Evolutionary conservation across 2,888 invertebrate genomes (phyloP).

Genomic region (Drosophila robusta): DNA sequence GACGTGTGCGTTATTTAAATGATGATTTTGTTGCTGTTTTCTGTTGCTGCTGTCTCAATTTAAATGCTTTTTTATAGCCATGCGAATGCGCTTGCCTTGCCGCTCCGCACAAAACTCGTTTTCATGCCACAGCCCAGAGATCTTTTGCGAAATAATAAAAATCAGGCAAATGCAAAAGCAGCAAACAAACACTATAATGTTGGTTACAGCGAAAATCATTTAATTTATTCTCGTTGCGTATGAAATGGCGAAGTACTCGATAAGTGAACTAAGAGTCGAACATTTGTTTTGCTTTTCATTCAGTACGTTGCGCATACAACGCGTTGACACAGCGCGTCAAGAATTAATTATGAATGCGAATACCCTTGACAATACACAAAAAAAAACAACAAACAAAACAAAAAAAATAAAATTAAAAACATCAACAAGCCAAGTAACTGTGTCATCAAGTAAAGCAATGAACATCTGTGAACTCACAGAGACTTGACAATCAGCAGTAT

Average conservation of each 20-base stretch:
- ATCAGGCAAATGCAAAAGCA: constrained; percentile 14
- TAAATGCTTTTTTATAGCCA: constrained; percentile 63
- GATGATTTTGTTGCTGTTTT: constrained; percentile 63
- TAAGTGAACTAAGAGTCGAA: constrained; percentile 32
- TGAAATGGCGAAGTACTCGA: constrained; percentile 36
- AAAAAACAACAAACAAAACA: background rate
- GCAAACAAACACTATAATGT: constrained; percentile 35
- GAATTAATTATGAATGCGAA: constrained; percentile 51
- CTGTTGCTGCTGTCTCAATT: constrained; percentile 63
- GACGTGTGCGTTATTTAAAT: constrained; percentile 79
- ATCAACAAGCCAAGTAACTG: constrained; percentile 10
- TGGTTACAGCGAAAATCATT: constrained; percentile 39
- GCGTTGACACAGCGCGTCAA: constrained; percentile 47
- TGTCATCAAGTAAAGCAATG: constrained; percentile 18
- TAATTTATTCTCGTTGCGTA: constrained; percentile 79
- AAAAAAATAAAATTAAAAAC: background rate
- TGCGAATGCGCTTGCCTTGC: constrained; percentile 45
- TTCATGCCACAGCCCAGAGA: constrained; percentile 26
- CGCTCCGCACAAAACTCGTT: constrained; percentile 60
- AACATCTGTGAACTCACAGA: constrained; percentile 8
- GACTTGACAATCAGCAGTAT: constrained; percentile 6
- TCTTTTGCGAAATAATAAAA: constrained; percentile 40
- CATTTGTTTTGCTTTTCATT: constrained; percentile 30
- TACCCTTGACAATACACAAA: constrained; percentile 44
- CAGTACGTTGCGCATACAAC: constrained; percentile 55